A percentile compares a stretch with the other conserved stretches of the same genome.
Evolutionary conservation across 2,113 vertebrate species (phyloP).

Genomic region (Triplophysa siluroides): DNA sequence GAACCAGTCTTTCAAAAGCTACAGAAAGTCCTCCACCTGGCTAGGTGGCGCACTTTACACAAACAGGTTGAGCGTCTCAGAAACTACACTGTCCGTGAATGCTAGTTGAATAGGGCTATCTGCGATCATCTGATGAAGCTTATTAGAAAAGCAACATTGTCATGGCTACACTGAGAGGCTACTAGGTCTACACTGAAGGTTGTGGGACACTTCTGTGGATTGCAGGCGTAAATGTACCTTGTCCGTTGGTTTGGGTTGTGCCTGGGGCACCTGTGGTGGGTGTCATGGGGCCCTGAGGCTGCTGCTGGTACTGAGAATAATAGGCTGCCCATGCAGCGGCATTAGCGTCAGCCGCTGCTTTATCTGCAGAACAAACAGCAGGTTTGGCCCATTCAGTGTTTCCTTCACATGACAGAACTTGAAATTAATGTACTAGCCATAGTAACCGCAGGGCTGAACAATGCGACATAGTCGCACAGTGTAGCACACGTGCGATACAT

Average conservation of each 20-base stretch:
- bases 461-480: too few relatives aligned
- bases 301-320: slow-evolving; percentile 97
- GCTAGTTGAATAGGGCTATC: slow-evolving; percentile 46
- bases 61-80: slow-evolving; percentile 47
- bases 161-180: slow-evolving; percentile 44
- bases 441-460: too few relatives aligned
- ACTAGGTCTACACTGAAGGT: neutral
- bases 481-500: too few relatives aligned
- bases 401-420: neutral
- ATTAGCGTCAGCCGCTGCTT: slow-evolving; percentile 95
- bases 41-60: slow-evolving; percentile 59
- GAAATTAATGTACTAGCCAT: too few relatives aligned
- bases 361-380: slow-evolving; percentile 74
- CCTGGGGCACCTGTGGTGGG: slow-evolving; percentile 87
- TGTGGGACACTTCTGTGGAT: neutral
- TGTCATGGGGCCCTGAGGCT: slow-evolving; percentile 92
- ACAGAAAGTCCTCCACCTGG: slow-evolving; percentile 67
- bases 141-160: neutral
- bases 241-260: slow-evolving; percentile 89
- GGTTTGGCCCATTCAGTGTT: neutral
- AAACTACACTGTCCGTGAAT: slow-evolving; percentile 57
- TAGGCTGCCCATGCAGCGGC: slow-evolving; percentile 98
- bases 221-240: slow-evolving; percentile 77
- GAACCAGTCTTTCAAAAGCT: slow-evolving; percentile 62
- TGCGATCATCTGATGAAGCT: slow-evolving; percentile 1